These are phyloP conservation scores for Lucifuga dentata DNA, from an alignment of 2,113 vertebrate genomes.

Conservation along the genomic window DNA sequence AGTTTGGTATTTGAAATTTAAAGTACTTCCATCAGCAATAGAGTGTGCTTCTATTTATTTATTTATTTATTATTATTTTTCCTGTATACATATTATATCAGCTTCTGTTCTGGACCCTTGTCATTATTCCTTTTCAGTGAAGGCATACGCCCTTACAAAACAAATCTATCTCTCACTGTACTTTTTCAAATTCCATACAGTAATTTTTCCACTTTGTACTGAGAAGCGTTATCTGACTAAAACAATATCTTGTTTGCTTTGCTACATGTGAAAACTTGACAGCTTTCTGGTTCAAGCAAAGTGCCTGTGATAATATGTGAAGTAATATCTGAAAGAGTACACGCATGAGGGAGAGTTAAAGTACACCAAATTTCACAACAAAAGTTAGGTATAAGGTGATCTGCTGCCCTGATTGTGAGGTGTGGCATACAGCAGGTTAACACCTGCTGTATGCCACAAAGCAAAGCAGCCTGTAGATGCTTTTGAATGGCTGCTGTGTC, in stretches of 20 bases:
- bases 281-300: neutral
- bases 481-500: neutral
- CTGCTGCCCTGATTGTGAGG: neutral
- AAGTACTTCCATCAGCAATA: constrained; percentile 33
- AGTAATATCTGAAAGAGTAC: neutral
- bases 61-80: constrained; percentile 9
- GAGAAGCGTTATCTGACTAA: constrained; percentile 23
- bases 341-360: constrained; percentile 8
- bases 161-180: neutral
- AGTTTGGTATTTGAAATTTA: constrained; percentile 5
- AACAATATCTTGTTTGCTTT: constrained; percentile 10
- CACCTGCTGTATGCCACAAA: too few relatives aligned
- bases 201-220: constrained; percentile 19
- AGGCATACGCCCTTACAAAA: neutral
- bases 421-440: constrained; percentile 29
- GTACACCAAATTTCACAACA: neutral
- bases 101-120: constrained; percentile 8
- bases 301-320: neutral
- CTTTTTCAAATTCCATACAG: neutral
- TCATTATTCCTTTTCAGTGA: neutral
- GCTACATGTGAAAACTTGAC: constrained; percentile 13
- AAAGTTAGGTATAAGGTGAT: neutral
- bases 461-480: too few relatives aligned
- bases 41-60: constrained; percentile 8
- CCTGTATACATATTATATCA: constrained; percentile 20